Base-by-base conservation (phyloP, 2,888 invertebrate species). In the Macrophya annulata region DNA sequence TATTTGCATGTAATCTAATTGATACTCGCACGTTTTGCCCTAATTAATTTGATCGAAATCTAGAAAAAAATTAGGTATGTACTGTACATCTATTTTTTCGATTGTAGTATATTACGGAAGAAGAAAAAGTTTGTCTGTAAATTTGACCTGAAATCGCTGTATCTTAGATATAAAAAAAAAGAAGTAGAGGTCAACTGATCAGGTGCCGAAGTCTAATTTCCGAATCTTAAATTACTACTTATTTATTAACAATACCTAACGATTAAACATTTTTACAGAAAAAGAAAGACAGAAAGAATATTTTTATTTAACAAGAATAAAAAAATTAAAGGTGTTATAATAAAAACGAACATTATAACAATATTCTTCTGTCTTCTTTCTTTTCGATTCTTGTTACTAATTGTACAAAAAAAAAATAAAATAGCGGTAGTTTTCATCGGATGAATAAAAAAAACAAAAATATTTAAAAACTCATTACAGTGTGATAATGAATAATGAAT, bases 321-420 rank as follows among this genome's bases (percentile, higher is more conserved):
- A 8, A 59, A 59, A n/a, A n/a, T n/a, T n/a, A n/a, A n/a, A n/a
- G n/a, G n/a, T 59, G 9, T 12, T 48, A 15, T 48, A 15, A 15
- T 0, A 15, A 48, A 48, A 15, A 48, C 15, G 4, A 4, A 48
- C 12, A 48, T 48, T 15, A 48, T 15, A 15, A 15, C 48, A 48
- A 55, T 40, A 71, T 71, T 76, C n/a, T 71, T 76, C n/a, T 4
- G 48, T 76, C n/a, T 76, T 31, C n/a, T 21, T 76, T 25, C 4
- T 25, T 21, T 48, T 21, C 48, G 25, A 21, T 25, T 62, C 2
- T 62, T 76, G 45, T 48, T 76, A 48, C n/a, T 76, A 40, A 71
- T 4, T 71, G 71, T 40, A 71, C 71, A 71, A 15, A 62, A 62
- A 4, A 25, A 31, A 31, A 31, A 31, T 31, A 31, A 31, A 31